These are phyloP conservation scores for Patella ulyssiponensis DNA, from an alignment of 2,888 invertebrate genomes.

Conservation along the genomic window DNA sequence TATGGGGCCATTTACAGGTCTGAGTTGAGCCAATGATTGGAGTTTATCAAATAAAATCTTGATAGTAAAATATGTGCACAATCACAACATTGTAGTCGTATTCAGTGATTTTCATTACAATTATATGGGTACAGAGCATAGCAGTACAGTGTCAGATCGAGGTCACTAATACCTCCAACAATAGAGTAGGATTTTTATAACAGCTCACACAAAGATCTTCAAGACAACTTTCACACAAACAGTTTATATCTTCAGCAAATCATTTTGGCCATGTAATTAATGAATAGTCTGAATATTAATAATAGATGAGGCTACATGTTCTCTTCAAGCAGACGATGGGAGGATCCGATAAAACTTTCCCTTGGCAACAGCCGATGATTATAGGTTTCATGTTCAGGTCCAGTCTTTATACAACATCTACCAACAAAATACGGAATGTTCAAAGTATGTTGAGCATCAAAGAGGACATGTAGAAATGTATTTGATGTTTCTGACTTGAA, in stretches of 20 bases:
- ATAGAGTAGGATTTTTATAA: background rate
- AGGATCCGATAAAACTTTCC: too few relatives aligned
- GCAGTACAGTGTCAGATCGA: background rate
- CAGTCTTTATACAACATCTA: too few relatives aligned
- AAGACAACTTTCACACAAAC: background rate
- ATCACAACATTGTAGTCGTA: background rate
- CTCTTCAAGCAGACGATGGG: too few relatives aligned
- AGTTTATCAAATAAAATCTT: background rate
- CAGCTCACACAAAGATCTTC: background rate
- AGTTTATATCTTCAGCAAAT: background rate
- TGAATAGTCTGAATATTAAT: too few relatives aligned
- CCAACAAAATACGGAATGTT: too few relatives aligned
- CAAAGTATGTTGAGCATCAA: too few relatives aligned
- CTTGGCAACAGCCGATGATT: too few relatives aligned
- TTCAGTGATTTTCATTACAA: background rate
- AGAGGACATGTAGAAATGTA: too few relatives aligned
- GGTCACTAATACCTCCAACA: background rate
- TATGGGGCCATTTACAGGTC: background rate
- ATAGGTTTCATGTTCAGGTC: too few relatives aligned
- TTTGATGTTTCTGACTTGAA: too few relatives aligned
- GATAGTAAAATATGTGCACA: background rate
- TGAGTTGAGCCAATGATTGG: background rate
- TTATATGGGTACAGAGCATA: background rate
- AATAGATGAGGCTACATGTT: too few relatives aligned
- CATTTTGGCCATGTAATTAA: too few relatives aligned